Conservation (phyloP, 1,140 invertebrate genomes). For the Philopotamus ludificatus region DNA sequence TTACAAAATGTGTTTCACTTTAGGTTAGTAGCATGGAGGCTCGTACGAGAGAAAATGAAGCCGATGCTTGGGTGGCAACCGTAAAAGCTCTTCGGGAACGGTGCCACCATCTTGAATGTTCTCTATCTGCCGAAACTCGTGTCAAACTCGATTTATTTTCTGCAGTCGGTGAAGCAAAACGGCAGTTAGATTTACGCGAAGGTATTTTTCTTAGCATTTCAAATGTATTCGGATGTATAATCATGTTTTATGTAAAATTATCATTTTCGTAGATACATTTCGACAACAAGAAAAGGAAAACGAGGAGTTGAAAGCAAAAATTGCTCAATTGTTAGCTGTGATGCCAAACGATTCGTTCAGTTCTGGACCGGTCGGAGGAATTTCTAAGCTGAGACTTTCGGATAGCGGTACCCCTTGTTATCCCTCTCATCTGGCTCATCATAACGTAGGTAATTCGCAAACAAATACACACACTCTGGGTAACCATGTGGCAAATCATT, state of each 20-base stretch:
- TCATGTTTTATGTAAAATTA: slow-evolving; percentile 3
- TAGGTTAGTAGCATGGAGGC: slow-evolving; percentile 35
- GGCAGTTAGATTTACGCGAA: slow-evolving; percentile 89
- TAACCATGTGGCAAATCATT: slow-evolving; percentile 20
- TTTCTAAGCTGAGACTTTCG: slow-evolving; percentile 62
- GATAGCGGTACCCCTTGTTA: slow-evolving; percentile 41
- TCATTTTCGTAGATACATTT: slow-evolving; percentile 52
- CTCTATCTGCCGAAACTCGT: slow-evolving; percentile 90
- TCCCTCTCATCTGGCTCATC: slow-evolving; percentile 45
- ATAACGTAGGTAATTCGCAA: neutral
- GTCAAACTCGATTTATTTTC: slow-evolving; percentile 96
- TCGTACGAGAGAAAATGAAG: slow-evolving; percentile 57
- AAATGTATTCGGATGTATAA: neutral
- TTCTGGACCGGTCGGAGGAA: slow-evolving; percentile 49
- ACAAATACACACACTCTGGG: neutral
- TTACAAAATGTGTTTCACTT: no score
- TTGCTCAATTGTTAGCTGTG: slow-evolving; percentile 87
- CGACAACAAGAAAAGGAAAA: slow-evolving; percentile 86
- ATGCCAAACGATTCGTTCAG: slow-evolving; percentile 74
- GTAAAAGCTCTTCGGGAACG: slow-evolving; percentile 65
- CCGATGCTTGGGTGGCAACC: slow-evolving; percentile 57
- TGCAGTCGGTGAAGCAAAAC: slow-evolving; percentile 90
- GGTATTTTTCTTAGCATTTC: slow-evolving; percentile 55
- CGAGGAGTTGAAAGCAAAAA: slow-evolving; percentile 84
- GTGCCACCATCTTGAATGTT: slow-evolving; percentile 85